Evolutionary conservation across 2,113 vertebrate genomes (phyloP).

Genomic region (Rhinichthys klamathensis): DNA sequence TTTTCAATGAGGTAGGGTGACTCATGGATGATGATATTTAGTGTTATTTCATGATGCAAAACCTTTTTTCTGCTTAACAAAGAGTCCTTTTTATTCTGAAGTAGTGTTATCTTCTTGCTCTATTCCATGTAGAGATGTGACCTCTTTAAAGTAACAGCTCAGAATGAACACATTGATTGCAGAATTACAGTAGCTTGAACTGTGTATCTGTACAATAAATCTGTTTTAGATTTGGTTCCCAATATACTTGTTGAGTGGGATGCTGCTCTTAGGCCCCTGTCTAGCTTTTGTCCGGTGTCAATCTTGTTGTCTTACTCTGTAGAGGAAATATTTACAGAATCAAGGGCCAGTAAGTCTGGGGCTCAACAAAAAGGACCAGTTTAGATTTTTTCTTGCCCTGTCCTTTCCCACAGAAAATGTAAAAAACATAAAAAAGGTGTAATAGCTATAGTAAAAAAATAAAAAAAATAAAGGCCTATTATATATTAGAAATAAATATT

Average conservation of each 20-base stretch:
- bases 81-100: neutral
- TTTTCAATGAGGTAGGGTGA: conserved; percentile 83
- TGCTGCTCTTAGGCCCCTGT: neutral
- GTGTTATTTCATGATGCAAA: conserved; percentile 1
- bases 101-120: neutral
- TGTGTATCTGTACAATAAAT: neutral
- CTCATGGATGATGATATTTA: conserved; percentile 10
- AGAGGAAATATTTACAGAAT: neutral
- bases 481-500: neutral
- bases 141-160: neutral
- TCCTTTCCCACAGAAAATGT: neutral
- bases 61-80: neutral
- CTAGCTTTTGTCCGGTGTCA: neutral
- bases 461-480: too few species aligned
- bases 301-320: neutral
- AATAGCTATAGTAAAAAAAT: neutral
- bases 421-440: neutral
- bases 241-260: neutral
- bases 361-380: neutral
- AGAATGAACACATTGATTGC: neutral
- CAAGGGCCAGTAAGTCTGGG: neutral
- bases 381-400: neutral
- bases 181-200: neutral
- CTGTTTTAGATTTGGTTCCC: neutral
- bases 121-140: neutral